Evolutionary conservation across 92 coral and sea anemone genomes (phyloP).

Genomic region (Parazoanthus swiftii): DNA sequence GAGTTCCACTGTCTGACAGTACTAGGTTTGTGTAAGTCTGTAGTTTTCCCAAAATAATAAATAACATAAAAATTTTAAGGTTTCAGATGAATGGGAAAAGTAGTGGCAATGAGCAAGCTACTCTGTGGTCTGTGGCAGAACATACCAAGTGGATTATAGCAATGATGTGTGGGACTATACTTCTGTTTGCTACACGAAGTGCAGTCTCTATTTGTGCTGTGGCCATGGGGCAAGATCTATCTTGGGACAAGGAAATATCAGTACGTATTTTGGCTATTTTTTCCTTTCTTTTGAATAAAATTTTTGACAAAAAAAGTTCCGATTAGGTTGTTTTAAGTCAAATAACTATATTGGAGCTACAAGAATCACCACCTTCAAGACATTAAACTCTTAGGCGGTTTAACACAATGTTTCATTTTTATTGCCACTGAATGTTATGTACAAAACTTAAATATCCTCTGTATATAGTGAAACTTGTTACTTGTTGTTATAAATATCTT

Average conservation of each 20-base stretch:
- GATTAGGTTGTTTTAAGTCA: background rate
- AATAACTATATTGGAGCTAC: too few relatives aligned
- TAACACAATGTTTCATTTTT: too few relatives aligned
- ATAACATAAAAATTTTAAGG: background rate
- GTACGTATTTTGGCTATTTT: slow-evolving; percentile 48
- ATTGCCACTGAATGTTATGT: too few relatives aligned
- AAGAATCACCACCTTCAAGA: too few relatives aligned
- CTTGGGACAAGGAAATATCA: slow-evolving; percentile 79
- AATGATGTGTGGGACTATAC: slow-evolving; percentile 57
- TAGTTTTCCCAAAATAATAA: too few relatives aligned
- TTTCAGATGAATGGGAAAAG: slow-evolving; percentile 2
- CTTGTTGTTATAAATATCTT: too few relatives aligned
- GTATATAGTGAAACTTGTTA: too few relatives aligned
- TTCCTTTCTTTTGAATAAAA: background rate
- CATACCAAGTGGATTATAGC: slow-evolving; percentile 63
- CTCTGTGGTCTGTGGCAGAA: slow-evolving; percentile 63
- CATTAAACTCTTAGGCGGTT: too few relatives aligned
- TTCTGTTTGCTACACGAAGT: slow-evolving; percentile 62
- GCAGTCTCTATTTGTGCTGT: slow-evolving; percentile 70
- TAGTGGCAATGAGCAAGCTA: background rate
- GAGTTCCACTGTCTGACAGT: too few relatives aligned
- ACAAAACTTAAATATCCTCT: too few relatives aligned
- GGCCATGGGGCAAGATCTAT: slow-evolving; percentile 67
- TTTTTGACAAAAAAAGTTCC: background rate
- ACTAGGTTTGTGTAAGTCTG: too few relatives aligned